These are phyloP conservation scores for Microctonus aethiopoides DNA, from an alignment of 2,888 invertebrate genomes.

Conservation along the genomic window DNA sequence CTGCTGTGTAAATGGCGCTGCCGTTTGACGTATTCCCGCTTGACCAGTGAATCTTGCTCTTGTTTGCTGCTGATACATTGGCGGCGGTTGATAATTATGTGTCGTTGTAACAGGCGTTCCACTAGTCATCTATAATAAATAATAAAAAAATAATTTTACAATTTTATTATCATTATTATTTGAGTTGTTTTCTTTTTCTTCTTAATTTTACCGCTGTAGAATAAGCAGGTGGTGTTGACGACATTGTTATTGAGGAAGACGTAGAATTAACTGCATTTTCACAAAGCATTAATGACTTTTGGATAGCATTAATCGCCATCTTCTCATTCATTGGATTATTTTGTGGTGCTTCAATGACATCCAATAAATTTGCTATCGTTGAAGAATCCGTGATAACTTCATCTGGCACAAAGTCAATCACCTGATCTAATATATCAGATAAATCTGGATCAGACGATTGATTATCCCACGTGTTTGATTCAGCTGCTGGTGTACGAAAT, in stretches of 20 bases:
- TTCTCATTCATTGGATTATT: conserved; percentile 74
- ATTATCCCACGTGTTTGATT: conserved; percentile 67
- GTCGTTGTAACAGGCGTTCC: conserved; percentile 62
- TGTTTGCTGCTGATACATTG: conserved; percentile 62
- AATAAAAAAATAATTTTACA: not conserved
- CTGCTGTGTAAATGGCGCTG: conserved; percentile 58
- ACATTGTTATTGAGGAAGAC: conserved; percentile 69
- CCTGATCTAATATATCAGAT: conserved; percentile 86
- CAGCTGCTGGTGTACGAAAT: conserved; percentile 56
- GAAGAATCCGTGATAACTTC: conserved; percentile 66
- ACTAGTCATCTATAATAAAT: conserved; percentile 54
- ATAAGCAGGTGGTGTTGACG: conserved; percentile 74
- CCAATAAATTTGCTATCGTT: conserved; percentile 66
- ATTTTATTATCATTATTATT: not conserved
- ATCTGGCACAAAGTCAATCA: conserved; percentile 84
- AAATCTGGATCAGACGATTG: conserved; percentile 76
- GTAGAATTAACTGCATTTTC: conserved; percentile 77
- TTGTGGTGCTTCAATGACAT: conserved; percentile 64
- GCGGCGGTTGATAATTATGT: conserved; percentile 66
- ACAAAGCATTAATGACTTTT: conserved; percentile 89
- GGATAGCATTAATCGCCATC: conserved; percentile 89
- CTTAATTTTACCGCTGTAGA: conserved; percentile 72
- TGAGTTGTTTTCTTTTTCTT: conserved; percentile 22
- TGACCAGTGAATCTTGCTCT: conserved; percentile 61
- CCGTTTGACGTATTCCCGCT: conserved; percentile 55